phyloP scores from a whole-genome alignment of 2,113 vertebrate genomes.

The Sterrhoptilus dennistouni region DNA sequence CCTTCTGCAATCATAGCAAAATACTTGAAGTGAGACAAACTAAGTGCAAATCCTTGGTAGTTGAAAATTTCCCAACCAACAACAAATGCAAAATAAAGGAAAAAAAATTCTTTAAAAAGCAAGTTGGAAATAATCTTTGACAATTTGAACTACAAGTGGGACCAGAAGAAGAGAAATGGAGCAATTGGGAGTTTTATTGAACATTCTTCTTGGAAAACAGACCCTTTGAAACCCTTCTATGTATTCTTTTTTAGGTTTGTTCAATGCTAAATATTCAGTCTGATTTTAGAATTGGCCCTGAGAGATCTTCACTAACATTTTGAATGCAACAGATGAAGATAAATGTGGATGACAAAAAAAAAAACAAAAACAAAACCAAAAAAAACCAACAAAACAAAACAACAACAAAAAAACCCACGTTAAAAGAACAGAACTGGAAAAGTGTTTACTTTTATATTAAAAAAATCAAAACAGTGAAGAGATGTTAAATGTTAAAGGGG shows the following conservation, averaged over 20 bases:
- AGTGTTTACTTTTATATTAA: background rate
- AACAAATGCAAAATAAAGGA: background rate
- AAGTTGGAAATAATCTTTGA: background rate
- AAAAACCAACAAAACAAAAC: no score
- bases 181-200: background rate
- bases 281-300: slow-evolving; percentile 52
- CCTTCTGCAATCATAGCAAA: background rate
- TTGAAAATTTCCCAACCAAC: background rate
- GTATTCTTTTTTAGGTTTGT: slow-evolving; percentile 75
- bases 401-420: no score
- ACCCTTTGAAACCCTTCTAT: background rate
- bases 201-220: background rate
- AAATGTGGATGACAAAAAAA: slow-evolving; percentile 11
- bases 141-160: background rate
- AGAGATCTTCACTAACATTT: slow-evolving; percentile 70
- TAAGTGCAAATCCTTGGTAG: background rate
- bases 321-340: slow-evolving; percentile 61
- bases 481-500: background rate
- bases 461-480: background rate
- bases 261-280: slow-evolving; percentile 77
- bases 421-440: background rate
- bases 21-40: background rate
- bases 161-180: background rate
- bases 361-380: no score
- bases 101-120: background rate